phyloP scores from a whole-genome alignment of 2,888 invertebrate genomes.

The Pelosia muscerda region DNA sequence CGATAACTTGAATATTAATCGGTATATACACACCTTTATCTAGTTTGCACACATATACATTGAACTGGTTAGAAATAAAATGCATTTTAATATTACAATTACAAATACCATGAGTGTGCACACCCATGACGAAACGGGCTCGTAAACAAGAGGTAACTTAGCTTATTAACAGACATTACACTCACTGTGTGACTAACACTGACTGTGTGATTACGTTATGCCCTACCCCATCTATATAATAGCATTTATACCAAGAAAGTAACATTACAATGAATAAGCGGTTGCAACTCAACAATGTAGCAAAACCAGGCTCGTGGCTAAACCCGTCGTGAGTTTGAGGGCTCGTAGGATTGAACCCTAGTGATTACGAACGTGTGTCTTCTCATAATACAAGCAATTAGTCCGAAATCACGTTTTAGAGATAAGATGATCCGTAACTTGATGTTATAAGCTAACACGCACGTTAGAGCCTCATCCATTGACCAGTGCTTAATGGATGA shows the following conservation, averaged over 20 bases:
- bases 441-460: too few relatives aligned
- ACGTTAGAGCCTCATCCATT: too few relatives aligned
- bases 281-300: not conserved
- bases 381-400: too few relatives aligned
- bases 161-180: slow-evolving; percentile 3
- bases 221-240: not conserved
- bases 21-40: slow-evolving; percentile 37
- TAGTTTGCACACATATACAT: slow-evolving; percentile 31
- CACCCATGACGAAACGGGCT: slow-evolving; percentile 1
- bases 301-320: too few relatives aligned
- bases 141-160: slow-evolving; percentile 4
- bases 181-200: not conserved
- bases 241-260: not conserved
- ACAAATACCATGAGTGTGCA: slow-evolving; percentile 2
- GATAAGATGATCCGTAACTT: too few relatives aligned
- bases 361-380: too few relatives aligned
- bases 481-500: too few relatives aligned
- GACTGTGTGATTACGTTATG: slow-evolving; percentile 2
- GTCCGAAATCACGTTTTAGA: too few relatives aligned
- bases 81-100: slow-evolving; percentile 11
- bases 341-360: too few relatives aligned
- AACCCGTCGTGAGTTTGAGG: too few relatives aligned
- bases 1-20: slow-evolving; percentile 53
- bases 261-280: not conserved
- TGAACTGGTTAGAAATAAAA: slow-evolving; percentile 12